Conservation (phyloP, 2,113 vertebrate genomes). For the Sceloporus undulatus region DNA sequence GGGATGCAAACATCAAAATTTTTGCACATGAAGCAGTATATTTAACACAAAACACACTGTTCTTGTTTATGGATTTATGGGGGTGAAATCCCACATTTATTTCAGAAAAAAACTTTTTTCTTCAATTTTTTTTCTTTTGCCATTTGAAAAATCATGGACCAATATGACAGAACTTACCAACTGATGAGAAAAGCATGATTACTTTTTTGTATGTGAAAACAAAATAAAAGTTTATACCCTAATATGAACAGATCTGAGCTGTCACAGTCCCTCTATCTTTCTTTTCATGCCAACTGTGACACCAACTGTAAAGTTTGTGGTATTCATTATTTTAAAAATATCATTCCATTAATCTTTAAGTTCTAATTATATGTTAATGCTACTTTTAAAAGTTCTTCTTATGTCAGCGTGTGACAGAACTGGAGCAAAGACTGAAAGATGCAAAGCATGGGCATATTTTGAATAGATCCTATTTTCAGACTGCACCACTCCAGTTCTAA, state of each 20-base stretch:
- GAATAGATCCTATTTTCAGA: constrained; percentile 14
- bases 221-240: no score
- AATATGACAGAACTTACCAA: no score
- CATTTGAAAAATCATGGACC: no score
- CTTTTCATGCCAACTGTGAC: not conserved
- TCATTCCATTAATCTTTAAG: constrained; percentile 13
- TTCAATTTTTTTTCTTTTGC: no score
- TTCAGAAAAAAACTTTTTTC: no score
- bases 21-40: not conserved
- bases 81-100: no score
- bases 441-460: not conserved
- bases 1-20: not conserved
- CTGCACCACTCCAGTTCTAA: not conserved
- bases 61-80: no score
- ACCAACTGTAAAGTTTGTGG: not conserved
- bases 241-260: not conserved
- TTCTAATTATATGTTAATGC: constrained; percentile 25
- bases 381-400: not conserved
- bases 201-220: no score
- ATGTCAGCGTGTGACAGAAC: constrained; percentile 11
- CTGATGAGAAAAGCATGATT: no score
- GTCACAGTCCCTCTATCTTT: not conserved
- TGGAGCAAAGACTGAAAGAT: constrained; percentile 14
- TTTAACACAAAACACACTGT: no score
- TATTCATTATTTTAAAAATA: constrained; percentile 28